Percentiles rank a stretch among this genome's conserved stretches.
Conservation (phyloP, 2,113 vertebrate species). For the Piprites chloris region DNA sequence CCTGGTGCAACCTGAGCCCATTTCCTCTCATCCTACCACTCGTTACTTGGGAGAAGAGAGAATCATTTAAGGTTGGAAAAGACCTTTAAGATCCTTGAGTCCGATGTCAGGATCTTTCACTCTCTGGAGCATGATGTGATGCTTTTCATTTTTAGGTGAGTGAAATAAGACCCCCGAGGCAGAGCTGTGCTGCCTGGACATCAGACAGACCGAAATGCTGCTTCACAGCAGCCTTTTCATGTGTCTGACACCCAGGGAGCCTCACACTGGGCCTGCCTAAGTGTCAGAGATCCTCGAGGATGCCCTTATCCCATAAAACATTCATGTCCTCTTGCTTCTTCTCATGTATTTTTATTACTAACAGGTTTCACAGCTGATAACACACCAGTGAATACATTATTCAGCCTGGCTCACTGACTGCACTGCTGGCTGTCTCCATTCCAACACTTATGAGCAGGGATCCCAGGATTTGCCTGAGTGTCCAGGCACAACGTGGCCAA, state of each 20-base stretch:
- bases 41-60: not conserved
- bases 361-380: conserved; percentile 54
- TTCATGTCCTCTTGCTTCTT: conserved; percentile 41
- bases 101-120: not conserved
- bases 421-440: not conserved
- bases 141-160: not conserved
- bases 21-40: not conserved
- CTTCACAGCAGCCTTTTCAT: not conserved
- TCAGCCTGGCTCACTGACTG: conserved; percentile 21
- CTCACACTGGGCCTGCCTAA: not conserved
- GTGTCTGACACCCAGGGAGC: not conserved
- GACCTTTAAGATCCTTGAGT: not conserved
- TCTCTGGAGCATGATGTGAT: not conserved
- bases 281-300: not conserved
- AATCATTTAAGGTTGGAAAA: not conserved
- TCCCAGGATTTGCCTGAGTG: not conserved
- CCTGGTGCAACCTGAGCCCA: not conserved
- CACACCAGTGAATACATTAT: conserved; percentile 30
- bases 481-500: fast-evolving
- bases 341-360: conserved; percentile 40
- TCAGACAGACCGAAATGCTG: not conserved
- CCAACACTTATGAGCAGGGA: not conserved
- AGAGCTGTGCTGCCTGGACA: not conserved
- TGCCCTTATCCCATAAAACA: conserved; percentile 16
- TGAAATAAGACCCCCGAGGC: not conserved